Percentiles rank a stretch among this genome's conserved stretches.
Conservation (phyloP, 2,888 invertebrate genomes). For the Drosophila mettleri region DNA sequence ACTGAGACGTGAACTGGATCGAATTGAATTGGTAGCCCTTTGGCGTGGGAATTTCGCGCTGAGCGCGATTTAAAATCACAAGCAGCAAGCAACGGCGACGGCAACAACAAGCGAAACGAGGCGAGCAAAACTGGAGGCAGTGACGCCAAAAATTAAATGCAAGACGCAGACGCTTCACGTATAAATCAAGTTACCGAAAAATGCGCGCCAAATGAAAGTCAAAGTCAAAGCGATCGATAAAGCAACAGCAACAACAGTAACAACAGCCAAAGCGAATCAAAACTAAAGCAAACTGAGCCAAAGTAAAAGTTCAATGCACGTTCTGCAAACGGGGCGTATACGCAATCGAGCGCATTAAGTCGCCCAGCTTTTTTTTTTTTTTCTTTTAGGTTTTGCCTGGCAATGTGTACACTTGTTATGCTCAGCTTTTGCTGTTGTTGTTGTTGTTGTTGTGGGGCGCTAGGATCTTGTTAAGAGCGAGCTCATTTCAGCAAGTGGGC, state of each 20-base stretch:
- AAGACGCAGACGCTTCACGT: conserved; percentile 52
- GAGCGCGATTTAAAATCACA: conserved; percentile 39
- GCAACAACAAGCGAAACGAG: conserved; percentile 7
- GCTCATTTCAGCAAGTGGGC: conserved; percentile 77
- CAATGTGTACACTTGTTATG: conserved; percentile 25
- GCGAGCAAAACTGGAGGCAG: conserved; percentile 72
- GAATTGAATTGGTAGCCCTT: conserved; percentile 52
- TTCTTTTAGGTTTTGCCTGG: conserved; percentile 8
- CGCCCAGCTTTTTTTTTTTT: conserved; percentile 23
- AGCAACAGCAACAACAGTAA: conserved; percentile 23
- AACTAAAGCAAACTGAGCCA: conserved; percentile 67
- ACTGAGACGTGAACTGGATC: conserved; percentile 31
- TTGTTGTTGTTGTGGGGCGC: conserved; percentile 59
- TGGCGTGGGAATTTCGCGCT: conserved; percentile 68
- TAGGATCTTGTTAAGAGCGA: conserved; percentile 82
- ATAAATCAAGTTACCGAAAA: conserved; percentile 60
- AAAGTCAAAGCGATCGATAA: conserved; percentile 63
- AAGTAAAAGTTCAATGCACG: conserved; percentile 80
- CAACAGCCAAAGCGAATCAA: conserved; percentile 56
- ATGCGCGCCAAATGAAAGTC: conserved; percentile 68
- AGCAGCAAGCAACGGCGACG: conserved; percentile 11
- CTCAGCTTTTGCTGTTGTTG: conserved; percentile 8
- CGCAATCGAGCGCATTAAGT: conserved; percentile 77
- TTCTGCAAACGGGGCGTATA: conserved; percentile 77
- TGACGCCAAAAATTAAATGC: conserved; percentile 76